Evolutionary conservation across 2,888 invertebrate genomes (phyloP).

Genomic region (Sthenelais limicola): DNA sequence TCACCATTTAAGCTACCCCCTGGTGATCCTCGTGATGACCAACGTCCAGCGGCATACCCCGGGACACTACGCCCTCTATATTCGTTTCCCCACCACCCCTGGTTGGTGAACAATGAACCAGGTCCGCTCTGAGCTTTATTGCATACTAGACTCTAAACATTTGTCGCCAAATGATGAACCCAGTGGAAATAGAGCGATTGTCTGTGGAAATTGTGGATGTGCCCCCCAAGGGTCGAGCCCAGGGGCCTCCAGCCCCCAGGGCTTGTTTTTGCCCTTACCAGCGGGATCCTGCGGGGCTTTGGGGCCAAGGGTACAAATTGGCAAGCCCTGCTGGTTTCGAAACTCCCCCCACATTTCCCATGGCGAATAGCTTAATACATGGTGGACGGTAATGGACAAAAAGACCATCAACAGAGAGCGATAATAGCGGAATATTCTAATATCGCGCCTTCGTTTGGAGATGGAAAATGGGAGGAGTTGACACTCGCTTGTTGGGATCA

Average conservation of each 20-base stretch:
- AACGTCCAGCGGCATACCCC: slow-evolving; percentile 7
- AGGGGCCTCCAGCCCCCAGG: slow-evolving; percentile 21
- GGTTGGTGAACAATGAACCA: slow-evolving; percentile 9
- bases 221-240: neutral
- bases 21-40: slow-evolving; percentile 14
- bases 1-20: slow-evolving; percentile 28
- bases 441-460: no score
- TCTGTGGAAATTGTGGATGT: slow-evolving; percentile 31
- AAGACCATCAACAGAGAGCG: neutral
- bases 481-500: slow-evolving; percentile 25
- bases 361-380: neutral
- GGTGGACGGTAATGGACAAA: neutral
- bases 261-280: slow-evolving; percentile 30
- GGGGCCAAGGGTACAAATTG: slow-evolving; percentile 31
- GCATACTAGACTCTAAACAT: slow-evolving; percentile 32
- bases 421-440: neutral
- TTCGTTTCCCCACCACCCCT: slow-evolving; percentile 13
- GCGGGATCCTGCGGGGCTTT: slow-evolving; percentile 4
- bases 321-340: no score
- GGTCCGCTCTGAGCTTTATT: slow-evolving; percentile 21
- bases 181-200: slow-evolving; percentile 35
- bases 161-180: slow-evolving; percentile 39
- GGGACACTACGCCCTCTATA: neutral
- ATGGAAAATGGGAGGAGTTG: slow-evolving; percentile 26
- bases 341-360: neutral